Conservation (phyloP, 1,140 invertebrate genomes). For the Pristionchus pacificus region DNA sequence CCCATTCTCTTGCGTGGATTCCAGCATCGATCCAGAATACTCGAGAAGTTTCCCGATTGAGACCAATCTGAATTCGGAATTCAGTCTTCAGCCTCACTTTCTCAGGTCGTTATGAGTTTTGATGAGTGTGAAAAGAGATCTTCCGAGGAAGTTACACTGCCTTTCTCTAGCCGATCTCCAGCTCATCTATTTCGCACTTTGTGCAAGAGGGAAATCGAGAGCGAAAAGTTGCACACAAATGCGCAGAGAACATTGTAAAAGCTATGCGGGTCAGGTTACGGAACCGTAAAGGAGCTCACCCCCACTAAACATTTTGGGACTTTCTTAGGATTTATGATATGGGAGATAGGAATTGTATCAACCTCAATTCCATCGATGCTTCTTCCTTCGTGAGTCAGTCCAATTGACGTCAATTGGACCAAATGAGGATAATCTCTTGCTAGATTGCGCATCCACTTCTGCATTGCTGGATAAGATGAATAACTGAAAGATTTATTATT, state of each 20-base stretch:
- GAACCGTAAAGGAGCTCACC: too few relatives aligned
- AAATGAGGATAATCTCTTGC: slow-evolving; percentile 46
- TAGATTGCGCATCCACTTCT: slow-evolving; percentile 47
- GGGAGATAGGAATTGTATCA: slow-evolving; percentile 8
- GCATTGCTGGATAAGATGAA: slow-evolving; percentile 50
- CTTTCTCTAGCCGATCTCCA: too few relatives aligned
- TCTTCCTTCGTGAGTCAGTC: slow-evolving; percentile 49
- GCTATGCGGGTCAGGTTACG: too few relatives aligned
- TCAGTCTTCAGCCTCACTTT: slow-evolving; percentile 14
- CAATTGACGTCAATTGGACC: slow-evolving; percentile 54
- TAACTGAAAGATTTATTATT: too few relatives aligned
- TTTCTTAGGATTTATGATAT: too few relatives aligned
- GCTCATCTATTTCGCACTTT: too few relatives aligned
- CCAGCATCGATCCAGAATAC: slow-evolving; percentile 55
- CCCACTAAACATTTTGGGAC: too few relatives aligned
- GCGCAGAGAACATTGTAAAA: too few relatives aligned
- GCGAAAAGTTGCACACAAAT: too few relatives aligned
- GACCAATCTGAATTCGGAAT: slow-evolving; percentile 45
- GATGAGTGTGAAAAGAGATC: background rate
- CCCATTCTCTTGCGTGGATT: slow-evolving; percentile 54
- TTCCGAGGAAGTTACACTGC: slow-evolving; percentile 15
- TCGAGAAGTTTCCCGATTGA: slow-evolving; percentile 41
- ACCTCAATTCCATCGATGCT: slow-evolving; percentile 55
- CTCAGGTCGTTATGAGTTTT: slow-evolving; percentile 12
- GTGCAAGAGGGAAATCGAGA: too few relatives aligned